Evolutionary conservation across 1,140 invertebrate genomes (phyloP).

Genomic region (Diuraphis noxia): DNA sequence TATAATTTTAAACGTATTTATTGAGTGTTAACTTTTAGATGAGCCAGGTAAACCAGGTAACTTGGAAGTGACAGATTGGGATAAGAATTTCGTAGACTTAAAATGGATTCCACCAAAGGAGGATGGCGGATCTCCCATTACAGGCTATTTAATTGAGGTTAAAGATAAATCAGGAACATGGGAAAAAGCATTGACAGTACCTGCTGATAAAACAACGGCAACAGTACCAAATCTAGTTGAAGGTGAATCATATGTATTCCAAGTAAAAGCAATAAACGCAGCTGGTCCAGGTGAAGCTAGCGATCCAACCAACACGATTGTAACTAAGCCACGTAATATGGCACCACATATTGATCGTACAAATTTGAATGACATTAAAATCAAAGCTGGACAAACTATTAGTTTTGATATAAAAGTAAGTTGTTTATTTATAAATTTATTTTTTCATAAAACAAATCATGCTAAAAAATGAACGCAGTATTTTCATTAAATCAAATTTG

Average conservation of each 20-base stretch:
- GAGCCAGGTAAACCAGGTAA: constrained; percentile 91
- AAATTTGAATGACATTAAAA: constrained; percentile 79
- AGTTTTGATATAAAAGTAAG: constrained; percentile 74
- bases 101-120: constrained; percentile 79
- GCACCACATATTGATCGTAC: constrained; percentile 87
- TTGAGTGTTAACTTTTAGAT: constrained; percentile 63
- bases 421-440: not conserved
- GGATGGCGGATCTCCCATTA: constrained; percentile 86
- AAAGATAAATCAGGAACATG: constrained; percentile 91
- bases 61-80: constrained; percentile 91
- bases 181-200: constrained; percentile 86
- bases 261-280: constrained; percentile 88
- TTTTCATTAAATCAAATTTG: no score
- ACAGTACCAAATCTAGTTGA: constrained; percentile 88
- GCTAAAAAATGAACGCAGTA: not conserved
- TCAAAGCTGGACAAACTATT: constrained; percentile 88
- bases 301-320: constrained; percentile 82
- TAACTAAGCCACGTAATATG: constrained; percentile 84
- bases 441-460: not conserved
- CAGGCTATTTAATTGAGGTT: constrained; percentile 87
- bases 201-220: constrained; percentile 77
- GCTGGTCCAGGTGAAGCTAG: constrained; percentile 92
- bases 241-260: constrained; percentile 87
- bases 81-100: constrained; percentile 91
- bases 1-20: constrained; percentile 38